These are phyloP conservation scores for Himantopus leucocephalus DNA, from an alignment of 2,113 vertebrate genomes.

Conservation along the genomic window DNA sequence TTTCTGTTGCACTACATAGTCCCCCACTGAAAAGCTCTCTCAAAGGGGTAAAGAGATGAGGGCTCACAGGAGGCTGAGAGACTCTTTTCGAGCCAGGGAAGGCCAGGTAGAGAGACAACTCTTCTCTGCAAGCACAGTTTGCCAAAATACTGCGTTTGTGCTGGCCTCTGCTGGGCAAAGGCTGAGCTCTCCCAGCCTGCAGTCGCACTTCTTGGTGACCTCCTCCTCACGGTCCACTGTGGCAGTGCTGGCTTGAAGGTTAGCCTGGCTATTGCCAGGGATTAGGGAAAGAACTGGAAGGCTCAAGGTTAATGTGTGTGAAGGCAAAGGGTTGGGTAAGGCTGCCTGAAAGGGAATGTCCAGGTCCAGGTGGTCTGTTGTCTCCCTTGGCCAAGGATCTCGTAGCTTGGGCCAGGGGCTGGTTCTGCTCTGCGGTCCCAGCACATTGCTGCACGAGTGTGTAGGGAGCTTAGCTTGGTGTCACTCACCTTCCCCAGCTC, in stretches of 20 bases:
- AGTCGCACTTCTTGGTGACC: fast-evolving
- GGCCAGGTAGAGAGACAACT: not conserved
- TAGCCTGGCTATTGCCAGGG: not conserved
- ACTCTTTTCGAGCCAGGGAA: not conserved
- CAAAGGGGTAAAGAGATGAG: not conserved
- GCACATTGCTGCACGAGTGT: fast-evolving
- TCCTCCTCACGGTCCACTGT: not conserved
- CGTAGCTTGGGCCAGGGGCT: not conserved
- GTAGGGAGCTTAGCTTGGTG: not conserved
- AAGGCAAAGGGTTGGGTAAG: not conserved
- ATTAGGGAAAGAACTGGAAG: not conserved
- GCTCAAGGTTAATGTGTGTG: not conserved
- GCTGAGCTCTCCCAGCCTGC: not conserved
- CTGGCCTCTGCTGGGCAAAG: constrained; percentile 56
- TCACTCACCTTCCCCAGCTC: not conserved
- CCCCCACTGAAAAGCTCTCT: not conserved
- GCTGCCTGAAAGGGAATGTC: not conserved
- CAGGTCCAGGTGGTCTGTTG: not conserved
- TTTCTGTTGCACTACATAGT: not conserved
- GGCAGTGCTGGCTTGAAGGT: not conserved
- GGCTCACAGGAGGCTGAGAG: not conserved
- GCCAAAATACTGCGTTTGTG: not conserved
- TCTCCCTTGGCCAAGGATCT: not conserved
- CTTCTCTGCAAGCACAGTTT: not conserved
- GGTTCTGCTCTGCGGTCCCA: not conserved